phyloP scores from a whole-genome alignment of 2,888 invertebrate genomes.

The Diadegma fenestrale region DNA sequence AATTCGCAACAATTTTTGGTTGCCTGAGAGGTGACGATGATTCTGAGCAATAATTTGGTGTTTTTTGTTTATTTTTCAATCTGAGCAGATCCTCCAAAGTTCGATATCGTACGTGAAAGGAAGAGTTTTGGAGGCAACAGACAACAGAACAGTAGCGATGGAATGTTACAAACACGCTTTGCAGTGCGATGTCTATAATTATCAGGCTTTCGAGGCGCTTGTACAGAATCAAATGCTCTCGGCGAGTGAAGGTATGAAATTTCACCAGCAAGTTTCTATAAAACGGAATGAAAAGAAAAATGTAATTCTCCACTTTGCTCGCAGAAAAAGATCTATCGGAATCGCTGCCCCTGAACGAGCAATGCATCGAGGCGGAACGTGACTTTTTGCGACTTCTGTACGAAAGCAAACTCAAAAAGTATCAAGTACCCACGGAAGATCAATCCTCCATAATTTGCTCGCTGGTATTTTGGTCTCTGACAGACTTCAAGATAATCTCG shows the following conservation, averaged over 20 bases:
- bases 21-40: no score
- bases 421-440: constrained; percentile 88
- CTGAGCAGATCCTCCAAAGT: constrained; percentile 90
- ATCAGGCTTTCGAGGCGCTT: constrained; percentile 95
- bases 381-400: constrained; percentile 92
- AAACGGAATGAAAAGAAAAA: not conserved
- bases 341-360: constrained; percentile 87
- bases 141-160: constrained; percentile 94
- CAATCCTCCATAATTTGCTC: constrained; percentile 76
- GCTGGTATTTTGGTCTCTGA: constrained; percentile 78
- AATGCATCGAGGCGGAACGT: constrained; percentile 88
- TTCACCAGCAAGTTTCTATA: not conserved
- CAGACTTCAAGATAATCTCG: constrained; percentile 88
- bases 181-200: constrained; percentile 94
- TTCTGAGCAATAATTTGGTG: not conserved
- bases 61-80: constrained; percentile 22
- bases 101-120: constrained; percentile 94
- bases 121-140: constrained; percentile 94
- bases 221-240: constrained; percentile 97
- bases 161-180: constrained; percentile 95
- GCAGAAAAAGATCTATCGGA: constrained; percentile 90
- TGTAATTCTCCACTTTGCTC: not conserved
- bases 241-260: constrained; percentile 89
- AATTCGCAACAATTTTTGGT: no score
- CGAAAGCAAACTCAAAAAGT: constrained; percentile 94